phyloP scores from a whole-genome alignment of 2,113 vertebrate genomes.

The Rhea americana region DNA sequence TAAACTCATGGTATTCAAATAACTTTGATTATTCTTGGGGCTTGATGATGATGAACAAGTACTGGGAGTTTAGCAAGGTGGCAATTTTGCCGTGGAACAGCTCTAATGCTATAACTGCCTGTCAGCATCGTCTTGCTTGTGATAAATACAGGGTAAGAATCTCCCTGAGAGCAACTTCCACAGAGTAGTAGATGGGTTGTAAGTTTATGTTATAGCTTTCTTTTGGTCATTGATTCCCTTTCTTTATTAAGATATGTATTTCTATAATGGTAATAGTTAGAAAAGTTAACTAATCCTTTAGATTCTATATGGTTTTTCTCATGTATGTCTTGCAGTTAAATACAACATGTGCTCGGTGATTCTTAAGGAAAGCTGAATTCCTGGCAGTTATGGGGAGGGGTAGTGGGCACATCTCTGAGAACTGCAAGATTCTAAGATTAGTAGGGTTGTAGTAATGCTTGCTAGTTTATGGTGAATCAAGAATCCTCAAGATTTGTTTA shows the following conservation, averaged over 20 bases:
- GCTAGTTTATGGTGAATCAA: rapidly evolving
- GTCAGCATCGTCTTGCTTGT: not conserved
- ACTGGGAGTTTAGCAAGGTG: not conserved
- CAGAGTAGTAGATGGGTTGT: not conserved
- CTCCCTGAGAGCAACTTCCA: not conserved
- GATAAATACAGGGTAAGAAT: not conserved
- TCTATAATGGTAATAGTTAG: not conserved
- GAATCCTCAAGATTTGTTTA: not conserved
- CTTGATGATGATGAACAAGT: not conserved
- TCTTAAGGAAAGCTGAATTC: not conserved
- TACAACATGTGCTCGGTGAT: not conserved
- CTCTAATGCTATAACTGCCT: not conserved
- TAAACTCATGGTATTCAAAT: not conserved
- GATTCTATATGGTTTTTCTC: not conserved
- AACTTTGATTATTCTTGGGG: not conserved
- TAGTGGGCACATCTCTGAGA: not conserved
- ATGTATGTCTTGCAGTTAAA: not conserved
- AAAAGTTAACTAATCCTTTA: not conserved
- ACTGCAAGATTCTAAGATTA: not conserved
- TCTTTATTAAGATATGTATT: not conserved
- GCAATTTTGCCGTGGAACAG: not conserved
- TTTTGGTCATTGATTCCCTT: not conserved
- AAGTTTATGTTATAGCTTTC: not conserved
- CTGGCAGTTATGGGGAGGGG: not conserved
- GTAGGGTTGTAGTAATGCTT: not conserved